phyloP scores from a whole-genome alignment of 2,113 vertebrate genomes.

The Galeopterus variegatus region DNA sequence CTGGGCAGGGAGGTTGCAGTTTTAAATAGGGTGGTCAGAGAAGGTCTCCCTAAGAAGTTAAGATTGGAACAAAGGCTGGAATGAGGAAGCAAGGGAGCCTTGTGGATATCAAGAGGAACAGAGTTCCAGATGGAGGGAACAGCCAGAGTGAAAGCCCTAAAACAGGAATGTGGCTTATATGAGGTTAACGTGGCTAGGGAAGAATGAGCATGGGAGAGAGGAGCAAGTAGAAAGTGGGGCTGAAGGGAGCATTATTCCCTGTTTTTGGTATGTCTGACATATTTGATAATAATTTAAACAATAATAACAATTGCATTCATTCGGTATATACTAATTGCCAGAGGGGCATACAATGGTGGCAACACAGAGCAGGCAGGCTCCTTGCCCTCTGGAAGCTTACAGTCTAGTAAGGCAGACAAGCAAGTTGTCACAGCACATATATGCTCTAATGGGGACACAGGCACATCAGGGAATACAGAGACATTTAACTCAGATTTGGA shows the following conservation, averaged over 20 bases:
- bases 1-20: too few species aligned
- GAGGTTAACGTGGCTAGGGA: too few species aligned
- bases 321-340: not conserved
- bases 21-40: not conserved
- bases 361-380: not conserved
- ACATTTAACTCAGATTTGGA: not conserved
- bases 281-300: not conserved
- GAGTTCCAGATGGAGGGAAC: not conserved
- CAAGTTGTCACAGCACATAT: not conserved
- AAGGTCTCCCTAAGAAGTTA: not conserved
- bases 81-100: not conserved
- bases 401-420: not conserved
- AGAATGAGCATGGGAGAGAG: not conserved
- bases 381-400: not conserved
- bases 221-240: not conserved
- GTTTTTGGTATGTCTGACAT: not conserved
- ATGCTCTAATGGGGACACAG: too few species aligned
- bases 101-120: not conserved
- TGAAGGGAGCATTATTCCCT: not conserved
- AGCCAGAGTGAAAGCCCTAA: not conserved
- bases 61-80: not conserved
- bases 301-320: not conserved
- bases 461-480: fast-evolving
- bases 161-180: fast-evolving
- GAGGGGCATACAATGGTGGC: fast-evolving